Evolutionary conservation across 1,140 invertebrate species (phyloP).

Genomic region (Drosophila aff.): DNA sequence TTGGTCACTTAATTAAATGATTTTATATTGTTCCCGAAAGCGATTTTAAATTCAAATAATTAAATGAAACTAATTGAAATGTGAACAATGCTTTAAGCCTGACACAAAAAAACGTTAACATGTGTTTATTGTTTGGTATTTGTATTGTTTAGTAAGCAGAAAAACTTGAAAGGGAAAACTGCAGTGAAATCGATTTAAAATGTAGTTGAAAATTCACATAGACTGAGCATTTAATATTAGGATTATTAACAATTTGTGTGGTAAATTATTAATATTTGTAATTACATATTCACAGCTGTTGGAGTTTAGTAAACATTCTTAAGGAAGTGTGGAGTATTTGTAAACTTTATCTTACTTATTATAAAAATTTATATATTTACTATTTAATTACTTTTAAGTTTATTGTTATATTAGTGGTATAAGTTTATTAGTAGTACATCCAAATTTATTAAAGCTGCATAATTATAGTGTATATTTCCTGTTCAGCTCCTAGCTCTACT

Average conservation of each 20-base stretch:
- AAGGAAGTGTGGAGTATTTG: background rate
- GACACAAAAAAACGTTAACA: background rate
- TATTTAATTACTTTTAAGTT: background rate
- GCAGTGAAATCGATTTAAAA: background rate
- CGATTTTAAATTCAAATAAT: slow-evolving; percentile 13
- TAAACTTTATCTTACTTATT: background rate
- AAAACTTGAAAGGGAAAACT: background rate
- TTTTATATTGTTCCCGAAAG: slow-evolving; percentile 8
- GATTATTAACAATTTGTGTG: background rate
- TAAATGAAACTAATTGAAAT: slow-evolving; percentile 17
- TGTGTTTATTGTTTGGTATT: background rate
- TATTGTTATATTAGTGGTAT: background rate
- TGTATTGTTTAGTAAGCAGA: slow-evolving; percentile 2
- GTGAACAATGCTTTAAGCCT: slow-evolving; percentile 8
- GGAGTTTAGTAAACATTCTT: background rate
- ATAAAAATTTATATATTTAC: background rate
- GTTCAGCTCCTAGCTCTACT: background rate
- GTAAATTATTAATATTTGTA: background rate
- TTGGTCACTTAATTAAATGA: slow-evolving; percentile 7
- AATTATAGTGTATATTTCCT: background rate
- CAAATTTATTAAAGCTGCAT: background rate
- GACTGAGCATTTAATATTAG: background rate
- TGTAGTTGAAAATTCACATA: background rate
- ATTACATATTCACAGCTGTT: background rate
- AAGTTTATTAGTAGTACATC: background rate